These are phyloP conservation scores for Pyrgilauda ruficollis DNA, from an alignment of 2,113 vertebrate genomes.

Conservation along the genomic window DNA sequence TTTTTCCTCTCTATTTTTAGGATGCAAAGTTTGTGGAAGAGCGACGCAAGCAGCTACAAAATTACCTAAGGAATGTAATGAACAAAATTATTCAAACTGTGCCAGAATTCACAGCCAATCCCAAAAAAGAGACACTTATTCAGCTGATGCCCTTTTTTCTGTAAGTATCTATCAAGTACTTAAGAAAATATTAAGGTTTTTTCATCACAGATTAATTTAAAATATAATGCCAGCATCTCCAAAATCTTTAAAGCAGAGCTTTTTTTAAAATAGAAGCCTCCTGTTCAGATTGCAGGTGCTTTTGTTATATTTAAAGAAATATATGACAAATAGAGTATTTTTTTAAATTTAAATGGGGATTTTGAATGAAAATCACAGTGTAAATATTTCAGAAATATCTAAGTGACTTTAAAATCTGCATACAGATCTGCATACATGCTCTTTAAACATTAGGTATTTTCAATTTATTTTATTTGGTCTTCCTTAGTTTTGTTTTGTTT, in stretches of 20 bases:
- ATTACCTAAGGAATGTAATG: constrained; percentile 92
- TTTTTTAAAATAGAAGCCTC: background rate
- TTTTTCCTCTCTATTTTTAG: constrained; percentile 66
- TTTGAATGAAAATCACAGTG: background rate
- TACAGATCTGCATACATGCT: fast-evolving
- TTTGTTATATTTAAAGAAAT: background rate
- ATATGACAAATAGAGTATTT: background rate
- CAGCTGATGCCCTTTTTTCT: constrained; percentile 92
- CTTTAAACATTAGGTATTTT: background rate
- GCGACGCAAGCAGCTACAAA: constrained; percentile 91
- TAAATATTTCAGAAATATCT: background rate
- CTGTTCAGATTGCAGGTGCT: background rate
- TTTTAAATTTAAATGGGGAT: background rate
- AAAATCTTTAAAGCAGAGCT: background rate
- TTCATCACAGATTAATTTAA: background rate
- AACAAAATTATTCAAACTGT: constrained; percentile 95
- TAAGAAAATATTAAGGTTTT: background rate
- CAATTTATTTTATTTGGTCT: background rate
- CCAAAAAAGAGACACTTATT: constrained; percentile 91
- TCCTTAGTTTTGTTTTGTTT: background rate
- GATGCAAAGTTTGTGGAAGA: constrained; percentile 98
- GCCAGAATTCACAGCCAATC: constrained; percentile 87
- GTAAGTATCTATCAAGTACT: constrained; percentile 76
- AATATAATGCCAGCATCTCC: background rate
- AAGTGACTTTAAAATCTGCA: background rate